Conservation (phyloP, 2,113 vertebrate genomes). For the Anarhynchus alexandrinus region DNA sequence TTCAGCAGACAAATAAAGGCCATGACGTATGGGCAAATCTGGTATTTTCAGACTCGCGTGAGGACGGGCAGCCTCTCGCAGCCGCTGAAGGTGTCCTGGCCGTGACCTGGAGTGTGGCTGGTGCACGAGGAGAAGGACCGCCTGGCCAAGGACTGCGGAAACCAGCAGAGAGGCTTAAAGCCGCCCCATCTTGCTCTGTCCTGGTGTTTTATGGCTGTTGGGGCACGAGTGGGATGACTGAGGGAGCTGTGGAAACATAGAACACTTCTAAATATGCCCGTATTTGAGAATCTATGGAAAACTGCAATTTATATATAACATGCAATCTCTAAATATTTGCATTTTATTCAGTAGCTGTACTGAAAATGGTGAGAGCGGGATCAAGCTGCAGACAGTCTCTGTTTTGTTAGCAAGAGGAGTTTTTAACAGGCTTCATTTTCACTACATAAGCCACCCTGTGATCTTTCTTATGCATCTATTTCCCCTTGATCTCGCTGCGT, state of each 20-base stretch:
- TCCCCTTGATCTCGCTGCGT: constrained; percentile 38
- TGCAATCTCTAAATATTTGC: constrained; percentile 27
- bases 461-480: constrained; percentile 30
- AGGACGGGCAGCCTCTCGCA: no score
- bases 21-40: rapidly evolving
- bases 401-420: constrained; percentile 10
- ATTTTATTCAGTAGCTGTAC: background rate
- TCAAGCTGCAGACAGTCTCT: background rate
- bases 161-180: rapidly evolving
- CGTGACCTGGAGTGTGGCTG: rapidly evolving
- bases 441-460: constrained; percentile 28
- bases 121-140: rapidly evolving
- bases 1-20: rapidly evolving
- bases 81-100: rapidly evolving
- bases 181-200: rapidly evolving
- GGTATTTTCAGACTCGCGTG: rapidly evolving
- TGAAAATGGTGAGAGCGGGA: background rate
- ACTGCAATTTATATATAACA: background rate
- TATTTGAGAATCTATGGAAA: background rate
- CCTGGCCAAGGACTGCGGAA: background rate
- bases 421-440: constrained; percentile 27
- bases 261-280: background rate
- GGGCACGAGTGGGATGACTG: background rate
- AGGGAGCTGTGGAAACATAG: background rate
- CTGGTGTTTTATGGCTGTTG: rapidly evolving